Conservation (phyloP, 2,888 invertebrate genomes). For the Leptothorax acervorum region DNA sequence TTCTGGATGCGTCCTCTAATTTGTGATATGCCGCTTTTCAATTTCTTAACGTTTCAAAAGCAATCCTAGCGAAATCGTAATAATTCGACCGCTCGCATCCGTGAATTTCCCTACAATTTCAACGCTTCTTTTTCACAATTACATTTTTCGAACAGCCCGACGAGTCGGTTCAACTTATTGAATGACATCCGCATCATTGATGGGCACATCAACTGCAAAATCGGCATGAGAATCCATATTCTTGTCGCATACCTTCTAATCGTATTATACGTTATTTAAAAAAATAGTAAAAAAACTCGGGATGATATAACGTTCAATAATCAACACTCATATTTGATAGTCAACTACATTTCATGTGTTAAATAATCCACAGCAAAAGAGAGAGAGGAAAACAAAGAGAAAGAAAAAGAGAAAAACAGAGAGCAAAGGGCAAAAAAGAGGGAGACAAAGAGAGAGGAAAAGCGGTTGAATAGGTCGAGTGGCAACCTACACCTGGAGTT, state of each 20-base stretch:
- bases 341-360: slow-evolving; percentile 64
- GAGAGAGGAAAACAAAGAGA: background rate
- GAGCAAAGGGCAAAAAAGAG: background rate
- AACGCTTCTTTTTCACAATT: background rate
- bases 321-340: slow-evolving; percentile 62
- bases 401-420: background rate
- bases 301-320: slow-evolving; percentile 59
- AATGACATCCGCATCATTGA: background rate
- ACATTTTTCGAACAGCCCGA: background rate
- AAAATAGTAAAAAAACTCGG: slow-evolving; percentile 54
- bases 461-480: slow-evolving; percentile 58
- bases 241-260: background rate
- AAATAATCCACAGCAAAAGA: slow-evolving; percentile 37
- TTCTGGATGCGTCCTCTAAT: background rate
- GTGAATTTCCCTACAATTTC: background rate
- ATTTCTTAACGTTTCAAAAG: background rate
- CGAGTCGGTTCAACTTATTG: background rate
- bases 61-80: background rate
- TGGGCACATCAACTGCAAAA: background rate
- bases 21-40: background rate
- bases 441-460: background rate
- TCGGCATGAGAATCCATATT: slow-evolving; percentile 8
- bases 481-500: slow-evolving; percentile 56
- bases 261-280: slow-evolving; percentile 57
- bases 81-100: background rate